Evolutionary conservation across 2,888 invertebrate species (phyloP).

Genomic region (Eretmocerus hayati): DNA sequence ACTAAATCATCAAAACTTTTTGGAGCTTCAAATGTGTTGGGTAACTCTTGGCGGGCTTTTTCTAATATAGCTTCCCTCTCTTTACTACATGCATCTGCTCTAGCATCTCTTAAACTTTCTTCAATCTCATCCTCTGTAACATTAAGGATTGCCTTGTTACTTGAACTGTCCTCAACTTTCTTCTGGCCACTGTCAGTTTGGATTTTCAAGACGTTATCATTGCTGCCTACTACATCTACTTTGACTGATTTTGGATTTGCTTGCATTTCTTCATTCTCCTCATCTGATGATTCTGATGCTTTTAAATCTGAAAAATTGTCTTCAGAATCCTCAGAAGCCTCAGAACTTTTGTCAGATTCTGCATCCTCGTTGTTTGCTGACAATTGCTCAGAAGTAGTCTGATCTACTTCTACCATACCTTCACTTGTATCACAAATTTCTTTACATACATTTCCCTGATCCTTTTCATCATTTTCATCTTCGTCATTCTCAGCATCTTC

Average conservation of each 20-base stretch:
- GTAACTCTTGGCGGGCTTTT: slow-evolving; percentile 54
- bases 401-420: slow-evolving; percentile 15
- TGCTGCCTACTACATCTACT: too few species aligned
- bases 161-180: too few species aligned
- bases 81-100: slow-evolving; percentile 1
- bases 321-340: slow-evolving; percentile 25
- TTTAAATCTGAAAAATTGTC: slow-evolving; percentile 33
- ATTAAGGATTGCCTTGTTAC: too few species aligned
- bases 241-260: too few species aligned
- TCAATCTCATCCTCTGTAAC: slow-evolving; percentile 8
- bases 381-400: too few species aligned
- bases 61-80: slow-evolving; percentile 42
- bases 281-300: slow-evolving; percentile 9
- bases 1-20: slow-evolving; percentile 58
- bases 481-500: slow-evolving; percentile 30
- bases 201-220: too few species aligned
- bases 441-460: slow-evolving; percentile 6
- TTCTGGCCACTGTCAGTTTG: too few species aligned
- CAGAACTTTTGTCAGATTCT: slow-evolving; percentile 11
- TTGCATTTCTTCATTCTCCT: slow-evolving; percentile 4
- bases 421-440: too few species aligned
- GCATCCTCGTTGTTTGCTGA: slow-evolving; percentile 32
- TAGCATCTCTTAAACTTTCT: slow-evolving; percentile 10
- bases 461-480: slow-evolving; percentile 13
- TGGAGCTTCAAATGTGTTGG: slow-evolving; percentile 56